Percentiles rank a stretch among this genome's conserved stretches.
phyloP scores from a whole-genome alignment of 64 coral and sea anemone species.

The Trachythela sp. region DNA sequence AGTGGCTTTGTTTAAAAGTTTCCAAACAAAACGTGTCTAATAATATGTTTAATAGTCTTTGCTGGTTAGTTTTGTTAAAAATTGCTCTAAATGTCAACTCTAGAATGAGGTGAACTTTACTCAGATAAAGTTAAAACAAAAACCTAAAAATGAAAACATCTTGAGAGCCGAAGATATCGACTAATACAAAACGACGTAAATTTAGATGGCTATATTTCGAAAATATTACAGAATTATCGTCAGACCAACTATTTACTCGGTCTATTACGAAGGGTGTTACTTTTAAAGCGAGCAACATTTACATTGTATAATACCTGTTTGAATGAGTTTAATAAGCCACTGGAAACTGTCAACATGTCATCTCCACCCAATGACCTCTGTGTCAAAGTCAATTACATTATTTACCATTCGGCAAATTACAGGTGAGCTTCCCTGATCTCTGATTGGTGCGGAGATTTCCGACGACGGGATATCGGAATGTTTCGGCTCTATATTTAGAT shows the following conservation, averaged over 20 bases:
- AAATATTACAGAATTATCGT: too few species aligned
- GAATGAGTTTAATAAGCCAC: background rate
- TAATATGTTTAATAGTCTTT: background rate
- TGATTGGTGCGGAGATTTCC: background rate
- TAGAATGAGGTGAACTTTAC: too few species aligned
- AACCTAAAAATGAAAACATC: too few species aligned
- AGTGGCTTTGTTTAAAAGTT: background rate
- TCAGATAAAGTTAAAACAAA: too few species aligned
- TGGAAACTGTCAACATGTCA: background rate
- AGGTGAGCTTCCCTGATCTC: background rate
- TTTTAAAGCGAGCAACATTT: background rate
- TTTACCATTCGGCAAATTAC: background rate
- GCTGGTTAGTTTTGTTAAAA: background rate
- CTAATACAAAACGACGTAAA: too few species aligned
- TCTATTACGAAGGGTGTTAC: too few species aligned
- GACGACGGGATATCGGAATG: conserved; percentile 20
- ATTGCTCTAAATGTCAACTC: background rate
- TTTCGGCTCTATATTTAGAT: background rate
- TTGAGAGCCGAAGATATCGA: too few species aligned
- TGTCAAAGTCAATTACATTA: conserved; percentile 20
- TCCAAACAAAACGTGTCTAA: background rate
- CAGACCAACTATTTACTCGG: too few species aligned
- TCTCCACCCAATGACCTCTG: conserved; percentile 17
- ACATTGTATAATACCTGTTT: background rate
- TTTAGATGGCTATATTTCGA: too few species aligned